These are phyloP conservation scores for Anastatus disparis DNA, from an alignment of 1,140 invertebrate genomes.

Conservation along the genomic window DNA sequence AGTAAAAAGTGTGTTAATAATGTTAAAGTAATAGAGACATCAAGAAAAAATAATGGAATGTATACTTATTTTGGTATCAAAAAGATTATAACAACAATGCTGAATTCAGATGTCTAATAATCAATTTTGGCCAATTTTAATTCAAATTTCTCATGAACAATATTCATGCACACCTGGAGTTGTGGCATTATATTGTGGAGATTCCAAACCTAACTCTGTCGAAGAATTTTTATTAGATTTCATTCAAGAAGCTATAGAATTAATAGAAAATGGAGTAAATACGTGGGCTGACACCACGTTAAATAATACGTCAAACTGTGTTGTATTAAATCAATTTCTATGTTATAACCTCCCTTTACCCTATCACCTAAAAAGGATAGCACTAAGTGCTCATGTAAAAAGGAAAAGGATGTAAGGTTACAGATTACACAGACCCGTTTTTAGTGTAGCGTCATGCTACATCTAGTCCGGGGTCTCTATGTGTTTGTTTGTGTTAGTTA, in stretches of 20 bases:
- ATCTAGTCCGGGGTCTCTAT: too few relatives aligned
- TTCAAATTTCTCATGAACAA: constrained; percentile 24
- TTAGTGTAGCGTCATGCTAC: too few relatives aligned
- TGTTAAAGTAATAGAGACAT: constrained; percentile 21
- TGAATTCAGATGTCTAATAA: constrained; percentile 11
- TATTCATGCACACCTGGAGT: constrained; percentile 40
- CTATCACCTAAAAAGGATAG: too few relatives aligned
- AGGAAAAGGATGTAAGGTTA: too few relatives aligned
- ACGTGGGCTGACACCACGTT: too few relatives aligned
- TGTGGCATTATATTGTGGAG: constrained; percentile 35
- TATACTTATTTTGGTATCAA: constrained; percentile 27
- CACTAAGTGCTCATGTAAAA: too few relatives aligned
- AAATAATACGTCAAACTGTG: too few relatives aligned
- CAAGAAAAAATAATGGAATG: constrained; percentile 20
- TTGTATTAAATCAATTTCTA: too few relatives aligned
- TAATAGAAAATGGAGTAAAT: constrained; percentile 6
- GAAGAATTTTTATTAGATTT: constrained; percentile 38
- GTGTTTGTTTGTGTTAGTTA: too few relatives aligned
- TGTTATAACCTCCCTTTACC: too few relatives aligned
- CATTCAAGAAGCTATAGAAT: constrained; percentile 32
- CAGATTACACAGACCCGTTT: too few relatives aligned
- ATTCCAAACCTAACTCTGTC: constrained; percentile 37
- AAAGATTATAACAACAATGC: constrained; percentile 22
- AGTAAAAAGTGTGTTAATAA: constrained; percentile 4
- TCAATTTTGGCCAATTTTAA: constrained; percentile 42